These are phyloP conservation scores for Hoplostethus mediterraneus DNA, from an alignment of 2,797 vertebrate species.

Conservation along the genomic window DNA sequence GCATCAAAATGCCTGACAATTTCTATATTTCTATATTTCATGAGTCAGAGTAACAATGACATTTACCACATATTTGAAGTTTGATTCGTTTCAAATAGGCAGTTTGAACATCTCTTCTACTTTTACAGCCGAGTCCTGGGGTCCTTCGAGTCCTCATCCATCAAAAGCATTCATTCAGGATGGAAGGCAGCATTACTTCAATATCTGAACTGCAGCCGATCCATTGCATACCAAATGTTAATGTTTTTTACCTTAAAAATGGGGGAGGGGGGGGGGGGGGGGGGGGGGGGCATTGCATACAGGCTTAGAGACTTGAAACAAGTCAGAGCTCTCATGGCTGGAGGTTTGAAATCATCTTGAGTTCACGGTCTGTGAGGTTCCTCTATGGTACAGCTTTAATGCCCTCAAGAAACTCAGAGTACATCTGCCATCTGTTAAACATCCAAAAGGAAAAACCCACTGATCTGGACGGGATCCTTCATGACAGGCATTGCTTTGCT, in stretches of 20 bases:
- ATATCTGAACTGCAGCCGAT: background rate
- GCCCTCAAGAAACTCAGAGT: conserved; percentile 25
- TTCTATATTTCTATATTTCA: background rate
- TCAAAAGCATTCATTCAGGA: background rate
- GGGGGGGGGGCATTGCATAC: no score
- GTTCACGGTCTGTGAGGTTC: conserved; percentile 5
- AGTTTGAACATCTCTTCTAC: conserved; percentile 7
- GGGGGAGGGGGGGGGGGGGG: no score
- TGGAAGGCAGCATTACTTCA: background rate
- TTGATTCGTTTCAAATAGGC: conserved; percentile 24
- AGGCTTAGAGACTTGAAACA: background rate
- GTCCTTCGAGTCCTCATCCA: background rate
- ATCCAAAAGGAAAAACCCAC: conserved; percentile 46
- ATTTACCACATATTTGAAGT: background rate
- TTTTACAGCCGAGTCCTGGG: conserved; percentile 1
- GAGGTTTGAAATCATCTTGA: conserved; percentile 2
- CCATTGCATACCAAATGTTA: background rate
- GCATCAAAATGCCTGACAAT: background rate
- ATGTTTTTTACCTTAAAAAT: background rate
- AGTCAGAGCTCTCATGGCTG: conserved; percentile 1
- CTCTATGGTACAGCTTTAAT: conserved; percentile 17
- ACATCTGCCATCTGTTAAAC: conserved; percentile 47
- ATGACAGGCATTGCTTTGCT: conserved; percentile 40
- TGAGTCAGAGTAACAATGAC: background rate
- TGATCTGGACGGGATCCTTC: conserved; percentile 38